Evolutionary conservation across 92 coral and sea anemone genomes (phyloP).

Genomic region (Palythoa grandiflora): DNA sequence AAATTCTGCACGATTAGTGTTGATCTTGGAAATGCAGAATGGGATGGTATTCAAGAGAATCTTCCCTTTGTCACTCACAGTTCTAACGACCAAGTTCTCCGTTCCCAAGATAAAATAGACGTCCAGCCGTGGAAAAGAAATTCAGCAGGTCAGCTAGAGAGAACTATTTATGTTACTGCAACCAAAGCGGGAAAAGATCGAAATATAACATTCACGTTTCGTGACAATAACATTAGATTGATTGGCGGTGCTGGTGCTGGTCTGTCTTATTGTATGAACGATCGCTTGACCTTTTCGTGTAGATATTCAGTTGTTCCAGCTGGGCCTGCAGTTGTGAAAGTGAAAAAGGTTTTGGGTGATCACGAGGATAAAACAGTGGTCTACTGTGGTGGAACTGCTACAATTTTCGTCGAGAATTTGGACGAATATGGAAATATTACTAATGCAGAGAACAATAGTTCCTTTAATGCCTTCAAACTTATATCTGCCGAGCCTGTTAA

Average conservation of each 20-base stretch:
- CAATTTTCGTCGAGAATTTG: neutral
- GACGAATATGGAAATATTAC: constrained; percentile 3
- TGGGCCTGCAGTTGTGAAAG: neutral
- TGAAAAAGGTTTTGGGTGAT: constrained; percentile 1
- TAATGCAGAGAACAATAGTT: neutral
- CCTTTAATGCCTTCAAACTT: neutral
- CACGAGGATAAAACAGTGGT: neutral
- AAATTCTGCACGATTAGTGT: neutral
- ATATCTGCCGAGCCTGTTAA: neutral
- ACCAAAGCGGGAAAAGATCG: neutral
- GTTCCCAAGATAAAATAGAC: neutral
- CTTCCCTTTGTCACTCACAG: neutral
- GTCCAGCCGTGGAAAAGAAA: neutral
- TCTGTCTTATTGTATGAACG: neutral
- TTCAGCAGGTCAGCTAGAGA: neutral
- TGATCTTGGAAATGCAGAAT: neutral
- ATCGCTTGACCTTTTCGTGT: neutral
- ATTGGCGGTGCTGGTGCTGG: neutral
- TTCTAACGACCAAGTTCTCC: neutral
- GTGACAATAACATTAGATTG: neutral
- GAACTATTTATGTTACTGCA: neutral
- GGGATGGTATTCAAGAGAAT: constrained; percentile 17
- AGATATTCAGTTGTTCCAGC: neutral
- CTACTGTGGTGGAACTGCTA: constrained; percentile 8
- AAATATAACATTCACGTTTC: neutral